Conservation (phyloP, 2,113 vertebrate species). For the Eptesicus fuscus region DNA sequence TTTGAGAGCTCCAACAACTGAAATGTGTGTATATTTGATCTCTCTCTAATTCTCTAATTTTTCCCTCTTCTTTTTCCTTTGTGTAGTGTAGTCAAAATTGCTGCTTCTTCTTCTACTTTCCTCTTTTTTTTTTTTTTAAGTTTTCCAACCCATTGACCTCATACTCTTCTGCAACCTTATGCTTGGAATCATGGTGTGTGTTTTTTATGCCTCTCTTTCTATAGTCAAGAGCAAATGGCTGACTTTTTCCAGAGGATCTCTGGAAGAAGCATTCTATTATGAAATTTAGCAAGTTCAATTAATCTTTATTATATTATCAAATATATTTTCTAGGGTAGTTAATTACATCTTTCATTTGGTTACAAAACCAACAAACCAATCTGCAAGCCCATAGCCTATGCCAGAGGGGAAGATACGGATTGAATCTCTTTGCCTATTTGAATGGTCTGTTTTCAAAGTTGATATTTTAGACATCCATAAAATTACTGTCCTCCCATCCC, state of each 20-base stretch:
- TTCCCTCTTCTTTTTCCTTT: background rate
- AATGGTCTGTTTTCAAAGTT: background rate
- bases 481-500: background rate
- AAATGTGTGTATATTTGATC: background rate
- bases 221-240: background rate
- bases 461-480: background rate
- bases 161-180: background rate
- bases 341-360: background rate
- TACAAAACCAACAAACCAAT: background rate
- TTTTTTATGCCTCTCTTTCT: background rate
- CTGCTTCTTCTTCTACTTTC: background rate
- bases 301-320: background rate
- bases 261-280: background rate
- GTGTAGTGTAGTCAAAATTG: background rate
- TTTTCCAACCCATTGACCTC: background rate
- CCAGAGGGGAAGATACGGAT: background rate
- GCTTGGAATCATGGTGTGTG: background rate
- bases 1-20: background rate
- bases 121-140: background rate
- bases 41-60: background rate
- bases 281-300: background rate
- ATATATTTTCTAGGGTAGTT: background rate
- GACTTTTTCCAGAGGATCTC: background rate
- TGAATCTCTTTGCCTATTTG: background rate
- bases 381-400: background rate